These are phyloP conservation scores for Centrocercus urophasianus DNA, from an alignment of 2,113 vertebrate species.

Conservation along the genomic window DNA sequence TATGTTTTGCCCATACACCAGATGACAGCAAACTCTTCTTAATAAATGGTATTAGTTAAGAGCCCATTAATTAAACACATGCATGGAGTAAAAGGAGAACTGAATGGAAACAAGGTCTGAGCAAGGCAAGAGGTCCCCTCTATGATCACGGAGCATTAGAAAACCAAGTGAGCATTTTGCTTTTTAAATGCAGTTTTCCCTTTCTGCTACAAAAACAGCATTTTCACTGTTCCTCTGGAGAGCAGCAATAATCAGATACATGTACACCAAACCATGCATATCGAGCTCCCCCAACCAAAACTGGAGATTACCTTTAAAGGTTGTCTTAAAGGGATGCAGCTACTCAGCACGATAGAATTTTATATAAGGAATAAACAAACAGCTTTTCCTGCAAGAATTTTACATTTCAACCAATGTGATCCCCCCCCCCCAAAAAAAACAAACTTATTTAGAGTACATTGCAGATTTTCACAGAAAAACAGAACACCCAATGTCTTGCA, in stretches of 20 bases:
- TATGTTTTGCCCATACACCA: background rate
- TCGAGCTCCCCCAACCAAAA: background rate
- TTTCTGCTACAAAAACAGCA: background rate
- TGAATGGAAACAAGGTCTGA: background rate
- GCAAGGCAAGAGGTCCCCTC: background rate
- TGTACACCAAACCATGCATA: fast-evolving
- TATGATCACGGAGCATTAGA: background rate
- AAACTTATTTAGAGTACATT: background rate
- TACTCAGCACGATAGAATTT: background rate
- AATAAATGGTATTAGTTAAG: background rate
- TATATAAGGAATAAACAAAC: background rate
- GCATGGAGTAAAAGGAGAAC: background rate
- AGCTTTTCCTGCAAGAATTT: background rate
- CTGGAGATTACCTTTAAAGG: background rate
- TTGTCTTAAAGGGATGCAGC: background rate
- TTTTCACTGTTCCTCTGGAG: background rate
- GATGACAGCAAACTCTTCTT: background rate
- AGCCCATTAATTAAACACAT: background rate
- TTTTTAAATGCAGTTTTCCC: background rate
- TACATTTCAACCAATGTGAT: background rate
- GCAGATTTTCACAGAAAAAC: background rate
- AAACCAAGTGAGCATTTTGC: background rate
- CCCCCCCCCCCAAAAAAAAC: background rate
- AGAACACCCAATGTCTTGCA: background rate
- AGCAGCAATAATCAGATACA: fast-evolving